Conservation (phyloP, 2,113 vertebrate species). For the Eretmochelys imbricata region DNA sequence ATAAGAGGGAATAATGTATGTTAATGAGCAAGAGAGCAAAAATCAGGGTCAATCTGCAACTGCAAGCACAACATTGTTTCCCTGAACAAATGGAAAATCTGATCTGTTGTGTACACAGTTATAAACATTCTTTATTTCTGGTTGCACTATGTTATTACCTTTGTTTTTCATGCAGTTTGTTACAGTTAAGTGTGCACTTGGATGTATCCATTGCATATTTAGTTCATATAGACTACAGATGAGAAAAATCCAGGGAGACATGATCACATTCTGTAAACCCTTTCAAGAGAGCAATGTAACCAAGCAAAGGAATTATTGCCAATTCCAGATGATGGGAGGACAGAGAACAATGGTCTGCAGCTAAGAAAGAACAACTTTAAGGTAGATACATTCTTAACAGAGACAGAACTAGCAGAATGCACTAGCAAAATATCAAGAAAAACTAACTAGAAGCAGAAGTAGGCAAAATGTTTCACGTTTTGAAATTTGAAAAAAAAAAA, state of each 20-base stretch:
- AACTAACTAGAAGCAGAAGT: neutral
- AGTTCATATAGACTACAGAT: neutral
- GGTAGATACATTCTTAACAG: neutral
- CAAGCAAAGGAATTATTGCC: neutral
- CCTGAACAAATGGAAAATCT: constrained; percentile 40
- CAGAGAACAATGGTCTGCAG: neutral
- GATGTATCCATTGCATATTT: constrained; percentile 6
- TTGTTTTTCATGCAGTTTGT: neutral
- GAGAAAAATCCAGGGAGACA: neutral
- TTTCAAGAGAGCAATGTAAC: constrained; percentile 26
- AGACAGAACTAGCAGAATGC: neutral
- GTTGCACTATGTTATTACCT: neutral
- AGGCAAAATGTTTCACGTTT: neutral
- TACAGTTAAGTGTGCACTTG: constrained; percentile 28
- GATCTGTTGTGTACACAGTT: neutral
- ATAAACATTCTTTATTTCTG: constrained; percentile 10
- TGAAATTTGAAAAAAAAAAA: neutral
- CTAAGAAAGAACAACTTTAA: fast-evolving
- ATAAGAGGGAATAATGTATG: neutral
- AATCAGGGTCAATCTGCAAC: neutral
- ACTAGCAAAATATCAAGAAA: neutral
- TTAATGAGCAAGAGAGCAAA: neutral
- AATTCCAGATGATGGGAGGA: neutral
- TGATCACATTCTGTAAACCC: constrained; percentile 1
- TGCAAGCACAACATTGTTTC: constrained; percentile 14